Evolutionary conservation across 1,140 invertebrate species (phyloP), one percentile per base, ranked within the genome.

Genomic region (Eriocheir sinensis): DNA sequence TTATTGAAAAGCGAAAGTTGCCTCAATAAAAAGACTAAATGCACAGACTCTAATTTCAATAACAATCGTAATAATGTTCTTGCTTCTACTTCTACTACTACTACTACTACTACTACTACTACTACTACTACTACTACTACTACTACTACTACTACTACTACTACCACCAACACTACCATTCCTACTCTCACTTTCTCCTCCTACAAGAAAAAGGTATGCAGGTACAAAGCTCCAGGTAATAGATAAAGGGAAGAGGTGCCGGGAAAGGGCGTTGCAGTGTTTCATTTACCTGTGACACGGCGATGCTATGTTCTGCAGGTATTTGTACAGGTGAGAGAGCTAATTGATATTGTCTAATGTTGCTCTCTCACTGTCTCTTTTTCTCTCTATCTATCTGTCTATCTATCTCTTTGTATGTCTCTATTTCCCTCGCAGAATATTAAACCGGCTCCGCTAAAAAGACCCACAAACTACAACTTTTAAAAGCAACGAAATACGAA

Each of bases 401-500:
- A 3, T 72, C 53, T 27, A 9, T 27, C 53, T 72, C 53, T 72
- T 21, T 72, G 9, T 72, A 9, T 72, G 9, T 72, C 21, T 72
- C 21, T 27, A 72, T 72, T 72, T 72, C 27, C n/a, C 3, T 27
- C 21, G 27, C 6, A 72, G n/a, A 72, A 72, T n/a, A 72, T 72
- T 72, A 72, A 72, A n/a, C 60, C 60, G 21, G n/a, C 60, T 72
- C n/a, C n/a, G 27, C 60, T n/a, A 72, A 72, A 72, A 4, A 27
- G n/a, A 72, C 60, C 44, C 44, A 72, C 4, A 72, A 72, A 72
- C 60, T 6, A n/a, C 60, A 21, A 72, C n/a, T 72, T 72, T 72
- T 72, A n/a, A 72, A 53, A 72, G n/a, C n/a, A n/a, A 21, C 60
- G 48, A 72, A 72, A 72, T 72, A 72, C n/a, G 60, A n/a, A n/a